Base-by-base conservation (phyloP, 1,140 invertebrate species). In the Aphelenchoides fujianensis region DNA sequence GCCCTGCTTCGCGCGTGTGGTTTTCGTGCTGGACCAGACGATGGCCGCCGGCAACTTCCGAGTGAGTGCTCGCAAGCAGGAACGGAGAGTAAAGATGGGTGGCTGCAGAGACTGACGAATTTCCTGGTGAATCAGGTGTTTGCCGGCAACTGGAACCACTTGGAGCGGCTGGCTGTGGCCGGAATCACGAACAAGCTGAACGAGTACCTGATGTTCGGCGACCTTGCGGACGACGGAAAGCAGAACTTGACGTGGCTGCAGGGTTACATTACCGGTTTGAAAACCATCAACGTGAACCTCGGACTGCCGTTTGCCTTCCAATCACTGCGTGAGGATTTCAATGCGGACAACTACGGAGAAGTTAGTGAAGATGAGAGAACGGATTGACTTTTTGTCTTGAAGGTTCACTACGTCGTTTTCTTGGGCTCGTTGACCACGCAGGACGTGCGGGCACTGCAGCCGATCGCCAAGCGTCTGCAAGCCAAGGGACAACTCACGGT, bases 141-240 rank as follows among this genome's bases (percentile, higher is more conserved):
- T 23, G 23, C 27, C 23, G 55, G 55, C 28, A 19, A 59, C 34
- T 59, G 55, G 55, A 59, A 59, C 34, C 55, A 59, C 23, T 7
- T 19, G 5, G 55, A 59, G 55, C 55, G 55, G 5, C 23, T 59
- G 55, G 55, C 19, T 30, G 34, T 59, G 27, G 5, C 5, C 7
- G 12, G 5, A 59, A 59, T 19, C 7, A 5, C 23, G 7, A 5
- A 32, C 19, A 23, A 59, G 7, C 5, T 59, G 27, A 19, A 59
- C 19, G 5, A 5, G 5, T 59, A 7, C 5, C 12, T 23, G 12
- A 5, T 5, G 5, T 59, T 59, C 55, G 55, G 55, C 23, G 19
- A 5, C 7, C 19, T 59, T 5, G 55, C 23, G 19, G 55, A 7
- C 5, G 34, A 59, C 7, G 55, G 5, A n/a, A n/a, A n/a, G n/a